Percentiles rank a stretch among this genome's conserved stretches.
phyloP scores from a whole-genome alignment of 1,140 invertebrate genomes.

The Calliopsis andreniformis region DNA sequence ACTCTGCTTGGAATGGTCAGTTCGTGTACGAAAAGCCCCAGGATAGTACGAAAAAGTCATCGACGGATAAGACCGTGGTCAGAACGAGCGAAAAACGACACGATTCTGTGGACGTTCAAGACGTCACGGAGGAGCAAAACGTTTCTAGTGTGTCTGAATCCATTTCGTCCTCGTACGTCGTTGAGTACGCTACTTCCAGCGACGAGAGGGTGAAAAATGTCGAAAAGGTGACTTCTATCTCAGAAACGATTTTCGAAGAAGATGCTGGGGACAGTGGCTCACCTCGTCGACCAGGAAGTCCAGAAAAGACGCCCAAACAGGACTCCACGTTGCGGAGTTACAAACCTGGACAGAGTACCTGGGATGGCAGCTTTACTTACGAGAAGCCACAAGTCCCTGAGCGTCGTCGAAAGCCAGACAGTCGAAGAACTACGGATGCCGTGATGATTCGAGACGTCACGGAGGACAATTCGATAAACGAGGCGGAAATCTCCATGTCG shows the following conservation, averaged over 20 bases:
- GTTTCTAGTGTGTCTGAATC: slow-evolving; percentile 43
- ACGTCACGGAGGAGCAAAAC: slow-evolving; percentile 60
- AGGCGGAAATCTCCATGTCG: slow-evolving; percentile 69
- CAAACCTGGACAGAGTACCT: slow-evolving; percentile 68
- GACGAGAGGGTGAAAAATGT: slow-evolving; percentile 52
- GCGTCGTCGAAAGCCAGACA: slow-evolving; percentile 8
- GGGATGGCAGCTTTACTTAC: slow-evolving; percentile 71
- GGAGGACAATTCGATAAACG: slow-evolving; percentile 75
- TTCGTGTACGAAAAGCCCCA: slow-evolving; percentile 53
- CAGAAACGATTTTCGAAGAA: slow-evolving; percentile 55
- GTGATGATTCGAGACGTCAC: slow-evolving; percentile 72
- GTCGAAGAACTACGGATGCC: slow-evolving; percentile 2
- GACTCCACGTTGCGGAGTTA: slow-evolving; percentile 28
- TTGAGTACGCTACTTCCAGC: slow-evolving; percentile 52
- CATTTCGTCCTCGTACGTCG: slow-evolving; percentile 52
- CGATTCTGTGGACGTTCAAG: slow-evolving; percentile 60
- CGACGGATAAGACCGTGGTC: slow-evolving; percentile 47
- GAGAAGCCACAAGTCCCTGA: slow-evolving; percentile 41
- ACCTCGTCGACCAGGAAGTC: neutral
- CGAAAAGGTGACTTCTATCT: slow-evolving; percentile 59
- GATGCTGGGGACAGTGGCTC: slow-evolving; percentile 18
- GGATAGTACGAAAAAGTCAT: slow-evolving; percentile 6
- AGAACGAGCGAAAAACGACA: slow-evolving; percentile 49
- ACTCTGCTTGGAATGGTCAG: slow-evolving; percentile 64
- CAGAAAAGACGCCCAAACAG: neutral